These are phyloP conservation scores for Tetheella fluctuosa DNA, from an alignment of 2,888 invertebrate species.

Conservation along the genomic window DNA sequence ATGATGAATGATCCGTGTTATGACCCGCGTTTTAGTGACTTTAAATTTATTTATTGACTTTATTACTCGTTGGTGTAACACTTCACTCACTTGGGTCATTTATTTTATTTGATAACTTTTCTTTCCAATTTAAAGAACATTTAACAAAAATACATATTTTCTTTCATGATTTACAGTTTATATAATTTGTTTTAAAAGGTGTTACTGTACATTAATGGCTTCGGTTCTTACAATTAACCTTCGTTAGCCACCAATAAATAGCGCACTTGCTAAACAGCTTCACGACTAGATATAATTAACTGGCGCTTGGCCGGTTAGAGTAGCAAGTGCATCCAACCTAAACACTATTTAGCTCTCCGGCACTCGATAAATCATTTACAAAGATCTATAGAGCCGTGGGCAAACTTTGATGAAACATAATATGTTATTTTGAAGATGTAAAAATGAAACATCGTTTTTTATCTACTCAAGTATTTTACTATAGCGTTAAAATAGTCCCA, in stretches of 20 bases:
- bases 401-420: background rate
- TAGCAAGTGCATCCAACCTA: conserved; percentile 51
- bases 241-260: conserved; percentile 73
- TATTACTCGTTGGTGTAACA: conserved; percentile 35
- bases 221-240: conserved; percentile 65
- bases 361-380: conserved; percentile 54
- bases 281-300: conserved; percentile 73
- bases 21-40: conserved; percentile 58
- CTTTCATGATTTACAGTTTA: too few relatives aligned
- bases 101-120: conserved; percentile 23
- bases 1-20: conserved; percentile 66
- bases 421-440: background rate
- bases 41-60: conserved; percentile 54
- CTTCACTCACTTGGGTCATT: conserved; percentile 31
- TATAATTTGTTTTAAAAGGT: too few relatives aligned
- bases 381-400: conserved; percentile 11
- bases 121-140: background rate
- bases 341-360: conserved; percentile 47
- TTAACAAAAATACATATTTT: too few relatives aligned
- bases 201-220: conserved; percentile 35
- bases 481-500: background rate
- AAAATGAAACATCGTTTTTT: background rate
- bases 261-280: conserved; percentile 63
- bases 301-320: conserved; percentile 57
- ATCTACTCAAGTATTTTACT: background rate